A percentile compares a stretch with the other conserved stretches of the same genome.
Evolutionary conservation across 2,888 invertebrate species (phyloP).

Genomic region (Rhamphomyia laevipes): DNA sequence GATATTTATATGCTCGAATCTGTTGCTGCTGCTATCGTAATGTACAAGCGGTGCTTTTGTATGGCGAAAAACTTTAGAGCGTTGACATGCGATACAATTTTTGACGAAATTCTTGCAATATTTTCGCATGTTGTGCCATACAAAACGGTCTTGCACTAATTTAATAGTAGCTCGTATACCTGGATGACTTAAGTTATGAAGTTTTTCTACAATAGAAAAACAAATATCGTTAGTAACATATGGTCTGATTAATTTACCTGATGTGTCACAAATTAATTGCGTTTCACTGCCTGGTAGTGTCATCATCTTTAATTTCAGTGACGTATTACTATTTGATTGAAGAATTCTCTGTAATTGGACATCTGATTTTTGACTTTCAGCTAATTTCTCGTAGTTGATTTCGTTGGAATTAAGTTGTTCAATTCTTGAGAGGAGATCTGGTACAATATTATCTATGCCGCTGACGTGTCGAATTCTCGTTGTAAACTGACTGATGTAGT

Average conservation of each 20-base stretch:
- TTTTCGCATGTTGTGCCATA: slow-evolving; percentile 4
- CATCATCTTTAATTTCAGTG: not conserved
- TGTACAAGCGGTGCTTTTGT: not conserved
- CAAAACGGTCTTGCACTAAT: slow-evolving; percentile 4
- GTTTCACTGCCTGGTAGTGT: not conserved
- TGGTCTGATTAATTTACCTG: not conserved
- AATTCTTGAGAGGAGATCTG: slow-evolving; percentile 3
- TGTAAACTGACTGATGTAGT: slow-evolving; percentile 7
- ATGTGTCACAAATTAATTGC: slow-evolving; percentile 6
- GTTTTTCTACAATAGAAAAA: not conserved
- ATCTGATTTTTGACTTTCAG: slow-evolving; percentile 1
- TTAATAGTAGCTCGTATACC: slow-evolving; percentile 1
- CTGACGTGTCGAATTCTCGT: slow-evolving; percentile 1
- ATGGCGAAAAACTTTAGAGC: slow-evolving; percentile 8
- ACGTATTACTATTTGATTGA: not conserved
- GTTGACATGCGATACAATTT: slow-evolving; percentile 8
- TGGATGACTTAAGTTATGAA: slow-evolving; percentile 6
- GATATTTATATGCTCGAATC: not conserved
- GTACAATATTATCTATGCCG: slow-evolving; percentile 1
- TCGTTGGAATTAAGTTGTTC: not conserved
- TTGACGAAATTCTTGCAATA: slow-evolving; percentile 5
- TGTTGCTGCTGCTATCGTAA: not conserved
- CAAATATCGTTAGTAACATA: slow-evolving; percentile 1
- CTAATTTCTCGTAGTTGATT: not conserved
- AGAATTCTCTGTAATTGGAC: slow-evolving; percentile 1